phyloP scores from a whole-genome alignment of 2,113 vertebrate genomes.

The Stegostoma tigrinum region DNA sequence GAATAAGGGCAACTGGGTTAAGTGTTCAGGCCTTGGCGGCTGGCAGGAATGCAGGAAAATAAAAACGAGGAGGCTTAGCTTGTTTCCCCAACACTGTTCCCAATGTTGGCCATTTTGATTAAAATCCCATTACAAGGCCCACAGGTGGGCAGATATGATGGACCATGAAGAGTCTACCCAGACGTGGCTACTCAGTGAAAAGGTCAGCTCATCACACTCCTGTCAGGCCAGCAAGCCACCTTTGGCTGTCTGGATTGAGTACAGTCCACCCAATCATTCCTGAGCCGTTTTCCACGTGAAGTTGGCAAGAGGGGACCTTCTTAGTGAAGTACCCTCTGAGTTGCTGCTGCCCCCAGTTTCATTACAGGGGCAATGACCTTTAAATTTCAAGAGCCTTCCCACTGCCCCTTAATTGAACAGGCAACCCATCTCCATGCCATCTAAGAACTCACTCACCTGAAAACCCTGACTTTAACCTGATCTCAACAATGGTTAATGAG shows the following conservation, averaged over 20 bases:
- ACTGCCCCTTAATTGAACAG: too few relatives aligned
- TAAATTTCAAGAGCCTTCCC: too few relatives aligned
- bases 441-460: too few relatives aligned
- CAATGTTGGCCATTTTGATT: neutral
- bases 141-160: neutral
- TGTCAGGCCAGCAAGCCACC: neutral
- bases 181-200: neutral
- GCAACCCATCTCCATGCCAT: too few relatives aligned
- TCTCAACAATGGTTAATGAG: too few relatives aligned
- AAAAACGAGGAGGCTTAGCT: too few relatives aligned
- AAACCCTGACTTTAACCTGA: too few relatives aligned
- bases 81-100: neutral
- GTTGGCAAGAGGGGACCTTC: too few relatives aligned
- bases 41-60: neutral
- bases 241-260: neutral
- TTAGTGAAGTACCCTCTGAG: too few relatives aligned
- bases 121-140: neutral
- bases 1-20: neutral
- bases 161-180: neutral
- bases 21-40: neutral
- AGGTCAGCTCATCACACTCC: rapidly evolving
- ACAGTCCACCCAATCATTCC: neutral
- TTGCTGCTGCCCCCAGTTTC: too few relatives aligned
- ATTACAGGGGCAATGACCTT: too few relatives aligned
- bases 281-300: too few relatives aligned